Conservation (phyloP, 2,888 invertebrate genomes). For the Cheilosia grossa region DNA sequence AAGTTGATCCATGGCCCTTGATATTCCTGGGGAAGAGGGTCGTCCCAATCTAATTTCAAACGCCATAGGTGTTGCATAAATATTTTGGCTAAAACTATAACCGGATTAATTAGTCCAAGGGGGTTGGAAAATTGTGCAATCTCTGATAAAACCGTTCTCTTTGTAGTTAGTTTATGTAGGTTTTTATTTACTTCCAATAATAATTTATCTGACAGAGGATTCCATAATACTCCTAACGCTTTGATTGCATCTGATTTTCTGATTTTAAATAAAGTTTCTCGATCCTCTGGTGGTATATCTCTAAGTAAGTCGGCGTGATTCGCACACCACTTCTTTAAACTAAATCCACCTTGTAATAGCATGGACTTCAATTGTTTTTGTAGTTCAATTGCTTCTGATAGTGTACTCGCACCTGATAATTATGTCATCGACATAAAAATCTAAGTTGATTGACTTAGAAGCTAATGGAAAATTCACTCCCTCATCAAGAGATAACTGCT, state of each 20-base stretch:
- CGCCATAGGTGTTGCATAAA: slow-evolving; percentile 52
- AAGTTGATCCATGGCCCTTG: slow-evolving; percentile 45
- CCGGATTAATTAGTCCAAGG: slow-evolving; percentile 39
- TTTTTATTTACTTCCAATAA: slow-evolving; percentile 19
- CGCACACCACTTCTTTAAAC: slow-evolving; percentile 40
- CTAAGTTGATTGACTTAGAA: slow-evolving; percentile 14
- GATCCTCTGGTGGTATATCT: slow-evolving; percentile 14
- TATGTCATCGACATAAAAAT: slow-evolving; percentile 26
- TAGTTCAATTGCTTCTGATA: slow-evolving; percentile 14
- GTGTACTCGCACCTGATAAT: slow-evolving; percentile 1
- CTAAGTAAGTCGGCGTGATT: slow-evolving; percentile 20
- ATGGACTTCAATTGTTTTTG: not conserved
- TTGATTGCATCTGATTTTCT: slow-evolving; percentile 57
- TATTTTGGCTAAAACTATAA: slow-evolving; percentile 48
- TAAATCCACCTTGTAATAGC: slow-evolving; percentile 19
- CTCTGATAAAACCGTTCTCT: slow-evolving; percentile 35
- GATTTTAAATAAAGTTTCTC: slow-evolving; percentile 59
- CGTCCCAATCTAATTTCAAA: slow-evolving; percentile 43
- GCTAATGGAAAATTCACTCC: slow-evolving; percentile 15
- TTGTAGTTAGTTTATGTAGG: no score
- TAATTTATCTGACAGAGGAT: slow-evolving; percentile 52
- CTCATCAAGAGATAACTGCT: slow-evolving; percentile 41
- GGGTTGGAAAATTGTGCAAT: slow-evolving; percentile 54
- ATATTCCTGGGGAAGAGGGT: slow-evolving; percentile 29
- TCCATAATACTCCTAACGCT: slow-evolving; percentile 68